phyloP scores from a whole-genome alignment of 2,888 invertebrate species.

The Thymelicus lineola region DNA sequence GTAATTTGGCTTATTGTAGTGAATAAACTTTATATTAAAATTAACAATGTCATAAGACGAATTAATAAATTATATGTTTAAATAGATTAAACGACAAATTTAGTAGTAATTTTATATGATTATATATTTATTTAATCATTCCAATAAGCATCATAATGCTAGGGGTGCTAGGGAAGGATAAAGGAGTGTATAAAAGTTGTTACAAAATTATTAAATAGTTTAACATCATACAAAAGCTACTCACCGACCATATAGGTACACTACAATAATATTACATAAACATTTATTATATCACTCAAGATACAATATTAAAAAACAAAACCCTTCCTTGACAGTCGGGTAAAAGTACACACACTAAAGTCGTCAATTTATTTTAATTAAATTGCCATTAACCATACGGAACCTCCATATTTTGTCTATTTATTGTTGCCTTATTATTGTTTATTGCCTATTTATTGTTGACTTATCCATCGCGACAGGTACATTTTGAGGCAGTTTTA shows the following conservation, averaged over 20 bases:
- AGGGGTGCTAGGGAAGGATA: conserved; percentile 84
- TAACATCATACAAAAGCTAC: conserved; percentile 85
- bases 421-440: too few relatives aligned
- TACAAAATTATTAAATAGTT: conserved; percentile 82
- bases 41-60: neutral
- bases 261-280: conserved; percentile 74
- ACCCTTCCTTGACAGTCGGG: too few relatives aligned
- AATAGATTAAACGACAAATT: conserved; percentile 19
- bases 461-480: too few relatives aligned
- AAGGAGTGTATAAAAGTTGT: conserved; percentile 84
- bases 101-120: conserved; percentile 18
- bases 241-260: conserved; percentile 58
- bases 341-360: conserved; percentile 6
- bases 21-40: conserved; percentile 2
- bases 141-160: conserved; percentile 48
- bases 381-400: conserved; percentile 13
- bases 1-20: neutral
- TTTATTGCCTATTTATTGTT: too few relatives aligned
- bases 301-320: conserved; percentile 55
- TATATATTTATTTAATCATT: conserved; percentile 33
- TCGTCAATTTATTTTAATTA: conserved; percentile 1
- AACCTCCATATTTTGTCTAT: neutral
- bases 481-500: too few relatives aligned
- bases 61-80: neutral
- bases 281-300: conserved; percentile 71